phyloP scores from a whole-genome alignment of 2,113 vertebrate species.

The Lanius ludovicianus region DNA sequence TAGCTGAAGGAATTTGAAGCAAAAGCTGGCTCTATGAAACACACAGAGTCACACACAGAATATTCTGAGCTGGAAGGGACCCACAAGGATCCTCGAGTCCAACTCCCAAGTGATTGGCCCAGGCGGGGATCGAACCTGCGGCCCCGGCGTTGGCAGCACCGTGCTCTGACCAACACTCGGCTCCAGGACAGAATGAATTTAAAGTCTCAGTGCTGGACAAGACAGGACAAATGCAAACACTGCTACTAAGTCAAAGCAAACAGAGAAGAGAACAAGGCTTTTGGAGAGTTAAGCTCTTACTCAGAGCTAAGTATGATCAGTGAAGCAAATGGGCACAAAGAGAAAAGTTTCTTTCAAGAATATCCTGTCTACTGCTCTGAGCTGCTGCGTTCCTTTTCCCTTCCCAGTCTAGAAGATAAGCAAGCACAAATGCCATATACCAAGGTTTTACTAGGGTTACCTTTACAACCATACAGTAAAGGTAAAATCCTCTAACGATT shows the following conservation, averaged over 20 bases:
- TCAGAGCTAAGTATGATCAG: not conserved
- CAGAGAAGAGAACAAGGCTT: not conserved
- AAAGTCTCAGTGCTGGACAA: not conserved
- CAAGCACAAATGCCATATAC: not conserved
- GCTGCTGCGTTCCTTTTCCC: not conserved
- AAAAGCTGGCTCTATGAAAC: not conserved
- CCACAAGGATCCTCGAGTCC: not conserved
- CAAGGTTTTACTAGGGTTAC: not conserved
- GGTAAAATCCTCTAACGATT: conserved; percentile 43
- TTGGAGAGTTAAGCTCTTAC: not conserved
- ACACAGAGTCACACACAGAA: not conserved
- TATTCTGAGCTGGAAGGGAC: not conserved
- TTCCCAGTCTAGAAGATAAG: not conserved
- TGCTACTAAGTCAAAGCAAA: not conserved
- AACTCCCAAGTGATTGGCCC: not conserved
- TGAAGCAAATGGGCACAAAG: not conserved
- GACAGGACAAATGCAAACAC: conserved; percentile 18
- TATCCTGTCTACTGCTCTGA: not conserved
- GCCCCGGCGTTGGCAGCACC: not conserved
- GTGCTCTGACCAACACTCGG: not conserved
- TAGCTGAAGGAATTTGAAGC: not conserved
- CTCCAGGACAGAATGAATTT: not conserved
- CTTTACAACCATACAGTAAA: conserved; percentile 61
- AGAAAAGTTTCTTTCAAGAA: not conserved
- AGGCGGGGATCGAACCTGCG: not conserved